Evolutionary conservation across 2,113 vertebrate species (phyloP).

Genomic region (Gadus macrocephalus): DNA sequence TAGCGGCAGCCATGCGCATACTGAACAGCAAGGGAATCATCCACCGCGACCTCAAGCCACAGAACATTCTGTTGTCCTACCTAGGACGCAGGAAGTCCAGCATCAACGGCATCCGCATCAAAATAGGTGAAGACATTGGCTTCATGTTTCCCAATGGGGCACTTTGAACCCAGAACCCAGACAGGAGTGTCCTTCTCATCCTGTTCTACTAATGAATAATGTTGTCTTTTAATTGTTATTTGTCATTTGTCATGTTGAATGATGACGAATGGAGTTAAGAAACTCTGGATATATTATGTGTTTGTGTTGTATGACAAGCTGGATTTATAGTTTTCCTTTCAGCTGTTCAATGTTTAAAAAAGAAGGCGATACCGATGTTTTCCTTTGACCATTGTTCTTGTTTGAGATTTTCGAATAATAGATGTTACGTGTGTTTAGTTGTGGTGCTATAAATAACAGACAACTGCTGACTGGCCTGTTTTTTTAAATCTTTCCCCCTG

Average conservation of each 20-base stretch:
- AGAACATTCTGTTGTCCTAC: slow-evolving; percentile 92
- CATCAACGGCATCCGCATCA: slow-evolving; percentile 88
- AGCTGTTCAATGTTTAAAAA: too few relatives aligned
- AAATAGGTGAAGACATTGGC: slow-evolving; percentile 79
- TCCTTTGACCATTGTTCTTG: too few relatives aligned
- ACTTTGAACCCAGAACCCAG: not conserved
- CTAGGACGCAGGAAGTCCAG: slow-evolving; percentile 80
- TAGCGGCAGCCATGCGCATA: slow-evolving; percentile 90
- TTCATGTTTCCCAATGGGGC: not conserved
- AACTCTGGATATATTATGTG: too few relatives aligned
- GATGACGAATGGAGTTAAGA: too few relatives aligned
- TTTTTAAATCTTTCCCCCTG: slow-evolving; percentile 16
- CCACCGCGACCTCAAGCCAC: slow-evolving; percentile 93
- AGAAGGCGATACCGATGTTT: too few relatives aligned
- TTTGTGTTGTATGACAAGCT: too few relatives aligned
- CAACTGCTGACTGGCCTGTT: slow-evolving; percentile 12
- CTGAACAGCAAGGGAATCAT: slow-evolving; percentile 96
- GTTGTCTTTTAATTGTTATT: too few relatives aligned
- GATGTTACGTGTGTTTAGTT: not conserved
- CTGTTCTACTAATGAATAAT: too few relatives aligned
- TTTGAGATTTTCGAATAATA: too few relatives aligned
- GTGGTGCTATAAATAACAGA: slow-evolving; percentile 36
- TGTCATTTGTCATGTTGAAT: too few relatives aligned
- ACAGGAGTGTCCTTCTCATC: too few relatives aligned
- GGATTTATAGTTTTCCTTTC: too few relatives aligned